Evolutionary conservation across 2,888 invertebrate genomes (phyloP).

Genomic region (Sturmia bella): DNA sequence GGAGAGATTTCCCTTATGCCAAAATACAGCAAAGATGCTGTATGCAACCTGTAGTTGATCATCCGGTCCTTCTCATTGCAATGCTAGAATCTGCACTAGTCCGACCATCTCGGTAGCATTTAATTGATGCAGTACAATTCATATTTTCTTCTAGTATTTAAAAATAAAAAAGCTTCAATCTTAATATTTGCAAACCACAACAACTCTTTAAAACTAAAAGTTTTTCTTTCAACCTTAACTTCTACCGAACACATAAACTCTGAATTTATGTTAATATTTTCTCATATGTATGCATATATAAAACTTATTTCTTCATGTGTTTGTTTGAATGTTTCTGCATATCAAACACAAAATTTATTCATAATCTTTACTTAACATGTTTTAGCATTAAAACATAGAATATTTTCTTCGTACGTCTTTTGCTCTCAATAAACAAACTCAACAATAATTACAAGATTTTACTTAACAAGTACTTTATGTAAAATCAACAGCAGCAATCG

Average conservation of each 20-base stretch:
- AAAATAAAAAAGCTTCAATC: slow-evolving; percentile 5
- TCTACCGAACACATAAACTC: slow-evolving; percentile 13
- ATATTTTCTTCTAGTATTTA: too few relatives aligned
- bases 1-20: too few relatives aligned
- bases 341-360: slow-evolving; percentile 49
- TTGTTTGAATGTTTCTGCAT: not conserved
- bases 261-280: slow-evolving; percentile 8
- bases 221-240: slow-evolving; percentile 3
- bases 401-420: slow-evolving; percentile 17
- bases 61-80: too few relatives aligned
- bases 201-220: not conserved
- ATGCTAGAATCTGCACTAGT: too few relatives aligned
- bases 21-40: too few relatives aligned
- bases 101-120: too few relatives aligned
- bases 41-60: too few relatives aligned
- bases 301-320: not conserved
- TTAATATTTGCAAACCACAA: slow-evolving; percentile 4
- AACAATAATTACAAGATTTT: slow-evolving; percentile 63
- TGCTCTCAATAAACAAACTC: slow-evolving; percentile 43
- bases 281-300: not conserved
- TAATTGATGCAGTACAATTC: too few relatives aligned
- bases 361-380: slow-evolving; percentile 52
- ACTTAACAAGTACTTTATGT: slow-evolving; percentile 61
- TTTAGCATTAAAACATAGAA: slow-evolving; percentile 38
- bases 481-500: slow-evolving; percentile 51